A percentile compares a stretch with the other conserved stretches of the same genome.
phyloP scores from a whole-genome alignment of 2,888 invertebrate genomes.

The Tenthredo livida region DNA sequence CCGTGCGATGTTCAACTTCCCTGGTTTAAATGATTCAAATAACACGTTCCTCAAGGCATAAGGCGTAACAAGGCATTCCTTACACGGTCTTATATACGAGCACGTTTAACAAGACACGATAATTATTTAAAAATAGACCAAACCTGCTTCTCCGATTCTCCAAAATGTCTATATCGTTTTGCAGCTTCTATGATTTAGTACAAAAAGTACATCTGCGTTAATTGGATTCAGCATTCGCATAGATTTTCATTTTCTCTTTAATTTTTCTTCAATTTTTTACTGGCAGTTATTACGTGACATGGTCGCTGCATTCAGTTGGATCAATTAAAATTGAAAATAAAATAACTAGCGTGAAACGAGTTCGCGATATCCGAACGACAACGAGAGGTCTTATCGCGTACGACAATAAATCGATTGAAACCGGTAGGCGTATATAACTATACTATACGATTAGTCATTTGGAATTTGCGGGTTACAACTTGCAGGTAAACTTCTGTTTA shows the following conservation, averaged over 20 bases:
- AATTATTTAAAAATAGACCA: no score
- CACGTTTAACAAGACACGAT: not conserved
- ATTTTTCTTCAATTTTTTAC: not conserved
- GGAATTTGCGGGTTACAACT: slow-evolving; percentile 5
- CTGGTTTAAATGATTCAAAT: slow-evolving; percentile 17
- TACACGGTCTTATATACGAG: not conserved
- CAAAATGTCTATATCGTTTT: no score
- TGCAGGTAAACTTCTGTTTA: not conserved
- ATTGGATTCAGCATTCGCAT: not conserved
- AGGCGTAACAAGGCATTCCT: not conserved
- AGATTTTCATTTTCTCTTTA: not conserved
- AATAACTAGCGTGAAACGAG: slow-evolving; percentile 15
- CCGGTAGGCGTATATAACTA: slow-evolving; percentile 19
- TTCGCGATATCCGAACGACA: slow-evolving; percentile 4
- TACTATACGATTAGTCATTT: slow-evolving; percentile 8
- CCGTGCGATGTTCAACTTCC: not conserved
- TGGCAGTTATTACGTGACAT: not conserved
- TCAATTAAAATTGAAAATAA: slow-evolving; percentile 16
- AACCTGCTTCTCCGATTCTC: no score
- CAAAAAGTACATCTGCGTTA: not conserved
- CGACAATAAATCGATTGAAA: slow-evolving; percentile 49
- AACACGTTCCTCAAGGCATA: not conserved
- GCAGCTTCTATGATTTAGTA: not conserved
- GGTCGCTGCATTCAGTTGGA: not conserved
- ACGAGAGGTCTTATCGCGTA: slow-evolving; percentile 31